These are phyloP conservation scores for Pionites leucogaster DNA, from an alignment of 2,113 vertebrate species.

Conservation along the genomic window DNA sequence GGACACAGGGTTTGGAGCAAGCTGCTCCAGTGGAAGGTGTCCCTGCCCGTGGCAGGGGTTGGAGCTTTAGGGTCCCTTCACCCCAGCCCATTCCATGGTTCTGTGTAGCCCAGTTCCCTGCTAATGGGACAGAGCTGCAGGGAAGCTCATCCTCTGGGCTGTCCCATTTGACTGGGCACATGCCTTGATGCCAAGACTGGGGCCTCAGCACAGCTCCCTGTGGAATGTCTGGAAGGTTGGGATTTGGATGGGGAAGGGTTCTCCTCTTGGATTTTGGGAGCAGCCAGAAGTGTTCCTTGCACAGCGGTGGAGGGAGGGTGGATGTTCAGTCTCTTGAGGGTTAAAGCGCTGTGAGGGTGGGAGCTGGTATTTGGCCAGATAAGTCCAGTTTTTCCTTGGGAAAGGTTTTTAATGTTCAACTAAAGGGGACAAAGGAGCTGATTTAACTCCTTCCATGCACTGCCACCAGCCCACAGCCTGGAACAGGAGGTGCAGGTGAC, in stretches of 20 bases:
- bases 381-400: background rate
- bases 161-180: background rate
- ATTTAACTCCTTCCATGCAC: background rate
- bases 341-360: background rate
- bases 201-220: accelerated
- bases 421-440: background rate
- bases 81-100: background rate
- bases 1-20: no score
- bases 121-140: background rate
- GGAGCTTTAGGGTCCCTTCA: background rate
- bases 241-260: background rate
- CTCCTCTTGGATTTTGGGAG: background rate
- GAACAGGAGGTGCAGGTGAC: background rate
- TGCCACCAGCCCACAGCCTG: no score
- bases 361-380: background rate
- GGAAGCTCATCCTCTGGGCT: background rate
- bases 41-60: background rate
- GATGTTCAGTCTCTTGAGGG: background rate
- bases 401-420: background rate
- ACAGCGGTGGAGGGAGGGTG: background rate
- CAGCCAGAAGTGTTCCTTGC: accelerated
- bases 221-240: no score
- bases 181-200: accelerated
- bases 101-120: background rate
- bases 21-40: background rate